Evolutionary conservation across 2,113 vertebrate genomes (phyloP).

Genomic region (Apodemus sylvaticus): DNA sequence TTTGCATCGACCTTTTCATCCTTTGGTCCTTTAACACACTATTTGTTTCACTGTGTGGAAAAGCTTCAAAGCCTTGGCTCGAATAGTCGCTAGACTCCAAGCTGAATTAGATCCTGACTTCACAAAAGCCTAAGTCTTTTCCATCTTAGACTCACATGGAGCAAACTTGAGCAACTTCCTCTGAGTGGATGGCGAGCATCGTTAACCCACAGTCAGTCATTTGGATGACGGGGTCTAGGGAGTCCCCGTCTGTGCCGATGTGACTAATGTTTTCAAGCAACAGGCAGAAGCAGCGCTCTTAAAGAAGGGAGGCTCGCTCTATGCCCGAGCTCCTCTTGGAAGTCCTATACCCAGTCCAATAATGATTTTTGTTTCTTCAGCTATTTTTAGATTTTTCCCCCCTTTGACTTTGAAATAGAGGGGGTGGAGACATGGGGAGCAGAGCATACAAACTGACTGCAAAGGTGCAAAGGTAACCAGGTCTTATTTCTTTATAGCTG

Average conservation of each 20-base stretch:
- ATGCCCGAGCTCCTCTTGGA: constrained; percentile 66
- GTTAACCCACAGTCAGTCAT: constrained; percentile 36
- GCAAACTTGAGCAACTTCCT: constrained; percentile 35
- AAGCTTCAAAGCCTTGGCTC: constrained; percentile 67
- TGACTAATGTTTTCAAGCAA: constrained; percentile 58
- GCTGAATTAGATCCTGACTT: constrained; percentile 57
- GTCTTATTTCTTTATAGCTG: constrained; percentile 60
- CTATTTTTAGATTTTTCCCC: constrained; percentile 71
- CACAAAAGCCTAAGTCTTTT: constrained; percentile 65
- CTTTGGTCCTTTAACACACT: constrained; percentile 61
- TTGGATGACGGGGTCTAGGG: background rate
- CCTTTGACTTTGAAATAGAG: constrained; percentile 52
- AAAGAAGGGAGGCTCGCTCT: constrained; percentile 30
- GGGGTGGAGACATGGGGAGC: background rate
- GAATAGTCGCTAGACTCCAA: constrained; percentile 55
- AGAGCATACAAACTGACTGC: constrained; percentile 4
- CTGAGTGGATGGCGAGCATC: constrained; percentile 44
- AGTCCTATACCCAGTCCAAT: constrained; percentile 65
- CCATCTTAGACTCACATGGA: constrained; percentile 27
- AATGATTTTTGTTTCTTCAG: constrained; percentile 77
- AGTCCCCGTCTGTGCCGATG: background rate
- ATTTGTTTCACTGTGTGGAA: constrained; percentile 60
- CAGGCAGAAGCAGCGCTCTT: constrained; percentile 37
- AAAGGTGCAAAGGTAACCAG: constrained; percentile 57
- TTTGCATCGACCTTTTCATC: constrained; percentile 35